Evolutionary conservation across 92 coral and sea anemone species (phyloP), one percentile per base, ranked within the genome.

Genomic region (Pocillopora grandis): DNA sequence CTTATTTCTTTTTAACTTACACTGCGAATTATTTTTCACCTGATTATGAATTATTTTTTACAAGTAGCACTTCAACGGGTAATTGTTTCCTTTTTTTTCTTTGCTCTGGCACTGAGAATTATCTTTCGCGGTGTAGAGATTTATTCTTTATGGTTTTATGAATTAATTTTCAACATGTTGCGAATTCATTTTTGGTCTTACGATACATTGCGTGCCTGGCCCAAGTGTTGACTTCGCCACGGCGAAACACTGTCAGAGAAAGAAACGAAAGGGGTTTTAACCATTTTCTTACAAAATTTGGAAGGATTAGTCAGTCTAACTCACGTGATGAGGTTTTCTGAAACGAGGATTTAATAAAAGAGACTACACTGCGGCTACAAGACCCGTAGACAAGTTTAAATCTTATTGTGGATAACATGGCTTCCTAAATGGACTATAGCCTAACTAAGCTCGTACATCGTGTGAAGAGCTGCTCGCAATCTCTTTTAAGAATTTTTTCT

Each of bases 371-470:
- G 76, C 88, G 80, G 71, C 75, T 90, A 85, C 66, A 81, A 63
- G 91, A 90, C 81, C 76, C 85, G 35, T 87, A 90, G 69, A 90
- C 88, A 78, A 83, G 88, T 66, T 81, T 83, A 73, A 62, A 71
- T 61, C 62, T 82, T 68, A 60, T 72, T 59, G 72, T 19, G 59
- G 23, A 23, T 23, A 23, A 23, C 23, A 23, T 23, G 23, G 23
- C 23, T 23, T 66, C 84, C 69, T 61, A 76, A 76, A 66, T 55
- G 66, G 68, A 77, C 72, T 42, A 77, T 37, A 48, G 85, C 80
- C 78, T 85, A 52, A 59, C 76, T 52, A 85, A 71, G 42, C 77
- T 71, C 36, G 42, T 85, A 72, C 69, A 48, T 33, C 66, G 48
- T 69, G 64, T 85, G 84, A 76, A 76, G 78, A 79, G 88, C 72